Conservation (phyloP, 2,888 invertebrate genomes). For the Melanargia galathea region DNA sequence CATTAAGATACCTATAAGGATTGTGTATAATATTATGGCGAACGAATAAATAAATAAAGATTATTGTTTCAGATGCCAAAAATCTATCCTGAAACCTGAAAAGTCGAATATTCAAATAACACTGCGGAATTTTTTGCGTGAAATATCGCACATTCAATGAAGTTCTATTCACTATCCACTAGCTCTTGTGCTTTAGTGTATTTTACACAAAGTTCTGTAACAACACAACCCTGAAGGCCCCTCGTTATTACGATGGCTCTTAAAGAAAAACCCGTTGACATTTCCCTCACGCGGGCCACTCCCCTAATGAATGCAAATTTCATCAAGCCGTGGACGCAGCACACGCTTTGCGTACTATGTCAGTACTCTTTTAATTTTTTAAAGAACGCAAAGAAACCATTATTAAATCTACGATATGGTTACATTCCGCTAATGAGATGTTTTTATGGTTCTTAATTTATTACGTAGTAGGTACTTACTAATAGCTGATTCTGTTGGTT, state of each 20-base stretch:
- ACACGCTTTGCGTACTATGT: constrained; percentile 55
- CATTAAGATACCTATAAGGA: too few relatives aligned
- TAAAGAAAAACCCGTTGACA: constrained; percentile 58
- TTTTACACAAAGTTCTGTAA: constrained; percentile 35
- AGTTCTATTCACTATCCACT: not conserved
- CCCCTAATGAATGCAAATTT: constrained; percentile 76
- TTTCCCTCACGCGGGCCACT: constrained; percentile 54
- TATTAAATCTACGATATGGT: too few relatives aligned
- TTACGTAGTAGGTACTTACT: too few relatives aligned
- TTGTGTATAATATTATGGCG: too few relatives aligned
- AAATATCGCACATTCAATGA: not conserved
- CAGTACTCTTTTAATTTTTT: not conserved
- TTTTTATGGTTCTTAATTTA: too few relatives aligned
- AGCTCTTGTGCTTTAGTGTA: not conserved
- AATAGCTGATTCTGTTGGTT: too few relatives aligned
- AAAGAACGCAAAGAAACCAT: not conserved
- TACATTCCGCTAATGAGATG: too few relatives aligned
- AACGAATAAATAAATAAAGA: too few relatives aligned
- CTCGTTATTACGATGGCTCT: constrained; percentile 47
- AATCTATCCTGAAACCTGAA: too few relatives aligned
- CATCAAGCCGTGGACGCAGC: constrained; percentile 58
- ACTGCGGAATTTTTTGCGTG: too few relatives aligned
- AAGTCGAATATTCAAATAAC: too few relatives aligned
- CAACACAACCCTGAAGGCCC: constrained; percentile 33
- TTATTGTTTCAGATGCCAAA: too few relatives aligned